Evolutionary conservation across 2,797 vertebrate genomes (phyloP), one percentile per base, ranked within the genome.

Genomic region (Danionella dracula): DNA sequence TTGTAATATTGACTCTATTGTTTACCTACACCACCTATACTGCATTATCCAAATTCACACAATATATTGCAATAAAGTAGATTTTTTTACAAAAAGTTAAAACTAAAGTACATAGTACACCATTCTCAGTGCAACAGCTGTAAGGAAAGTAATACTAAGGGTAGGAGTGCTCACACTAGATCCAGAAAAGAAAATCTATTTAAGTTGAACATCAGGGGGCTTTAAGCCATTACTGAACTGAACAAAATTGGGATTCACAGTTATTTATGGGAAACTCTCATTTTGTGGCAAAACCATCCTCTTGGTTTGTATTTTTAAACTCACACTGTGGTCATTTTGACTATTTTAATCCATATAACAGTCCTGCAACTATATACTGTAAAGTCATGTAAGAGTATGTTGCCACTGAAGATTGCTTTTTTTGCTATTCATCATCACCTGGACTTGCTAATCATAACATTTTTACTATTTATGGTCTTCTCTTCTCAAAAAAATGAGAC

Each of bases 401-500:
- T 31, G 4, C 3, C 56, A 42, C 41, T 23, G 31, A 44, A 48
- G 9, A n/a, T n/a, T n/a, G n/a, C n/a, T n/a, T n/a, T n/a, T n/a
- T n/a, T n/a, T n/a, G n/a, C n/a, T n/a, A n/a, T n/a, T n/a, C n/a
- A n/a, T n/a, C n/a, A n/a, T 27, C 6, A 6, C 23, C 23, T 27
- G 6, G 23, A 27, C 6, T 3, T 6, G 3, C 23, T 27, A 27
- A 27, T 27, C 3, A 6, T 27, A 27, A 27, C 6, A 27, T 3
- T 27, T 6, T 27, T 27, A 27, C 6, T 53, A 64, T 61, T 58
- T 32, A 44, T 7, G 54, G 16, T 50, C n/a, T 16, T 9, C 49
- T 34, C 38, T 49, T 44, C 49, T 51, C 41, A 56, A 32, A 67
- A 59, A 50, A 48, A 11, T 16, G 27, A 15, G 11, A 46, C 29